Base-by-base conservation (phyloP, 2,888 invertebrate species). In the Leptinotarsa rubiginosa region DNA sequence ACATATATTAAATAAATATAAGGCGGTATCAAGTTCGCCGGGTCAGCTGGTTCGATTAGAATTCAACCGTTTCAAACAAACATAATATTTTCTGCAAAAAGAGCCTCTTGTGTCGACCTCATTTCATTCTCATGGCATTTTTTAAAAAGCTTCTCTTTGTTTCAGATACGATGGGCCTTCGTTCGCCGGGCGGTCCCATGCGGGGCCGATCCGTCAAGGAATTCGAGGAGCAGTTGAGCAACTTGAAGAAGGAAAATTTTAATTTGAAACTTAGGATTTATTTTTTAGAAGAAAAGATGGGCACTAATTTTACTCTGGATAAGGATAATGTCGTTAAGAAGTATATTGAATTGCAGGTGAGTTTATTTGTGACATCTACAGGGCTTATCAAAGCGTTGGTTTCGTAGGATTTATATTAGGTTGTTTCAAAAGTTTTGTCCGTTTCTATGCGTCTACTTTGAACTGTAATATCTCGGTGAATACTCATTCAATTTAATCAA, bases 221-320 rank as follows among this genome's bases (percentile, higher is more conserved):
- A 81, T 94, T 95, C 84, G 97, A 97, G 86, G 95, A 97, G 87
- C 94, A 97, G 86, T 90, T 97, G 79, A 92, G 92, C 69, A 91
- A 91, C 65, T 88, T 97, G 77, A 93, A 94, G 80, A 97, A 96
- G 87, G 97, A 97, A 87, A 98, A 97, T 87, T 98, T 97, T 85
- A 94, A 96, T 88, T 89, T 98, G 22, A 97, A 97, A 88, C 89
- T 97, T 82, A 91, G 97, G 70, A 94, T 98, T 83, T 97, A 96
- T 88, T 96, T 97, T 86, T 90, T 97, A 77, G 97, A 97, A 87
- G 96, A 97, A 87, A 92, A 92, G 84, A 91, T 93, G 88, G 93
- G 93, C 18, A 91, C 89, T 79, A 92, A 92, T 80, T 91, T 91
- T 73, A 90, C 86, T 62, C 84, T 90, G 66, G 92, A 93, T 66